phyloP scores from a whole-genome alignment of 2,888 invertebrate species.

The Buathra laborator region DNA sequence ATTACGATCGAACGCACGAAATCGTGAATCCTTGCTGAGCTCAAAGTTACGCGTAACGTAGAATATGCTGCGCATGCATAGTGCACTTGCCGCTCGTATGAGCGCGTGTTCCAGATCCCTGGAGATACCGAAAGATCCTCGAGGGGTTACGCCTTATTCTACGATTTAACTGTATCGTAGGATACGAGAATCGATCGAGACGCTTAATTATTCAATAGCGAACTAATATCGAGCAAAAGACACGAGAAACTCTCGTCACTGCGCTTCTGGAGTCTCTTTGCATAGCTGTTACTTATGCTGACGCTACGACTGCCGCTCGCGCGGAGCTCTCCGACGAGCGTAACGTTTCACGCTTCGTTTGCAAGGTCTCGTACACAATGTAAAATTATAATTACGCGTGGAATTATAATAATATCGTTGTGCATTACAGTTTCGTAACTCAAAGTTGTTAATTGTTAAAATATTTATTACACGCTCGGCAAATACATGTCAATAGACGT shows the following conservation, averaged over 20 bases:
- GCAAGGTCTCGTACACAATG: constrained; percentile 4
- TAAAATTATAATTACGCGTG: constrained; percentile 6
- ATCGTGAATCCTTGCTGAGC: constrained; percentile 38
- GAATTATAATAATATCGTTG: neutral
- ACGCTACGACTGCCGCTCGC: neutral
- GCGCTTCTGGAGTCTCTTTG: constrained; percentile 13
- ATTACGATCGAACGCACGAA: constrained; percentile 36
- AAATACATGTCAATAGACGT: neutral
- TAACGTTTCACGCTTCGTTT: constrained; percentile 9
- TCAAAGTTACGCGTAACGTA: neutral
- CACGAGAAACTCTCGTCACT: neutral
- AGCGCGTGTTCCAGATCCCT: constrained; percentile 53
- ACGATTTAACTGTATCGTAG: neutral
- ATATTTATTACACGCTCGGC: neutral
- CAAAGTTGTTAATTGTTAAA: neutral
- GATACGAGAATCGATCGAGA: constrained; percentile 27
- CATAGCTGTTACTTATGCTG: neutral
- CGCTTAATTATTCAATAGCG: constrained; percentile 10
- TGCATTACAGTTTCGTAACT: neutral
- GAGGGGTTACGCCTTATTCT: neutral
- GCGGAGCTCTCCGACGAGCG: neutral
- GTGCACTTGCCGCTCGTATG: constrained; percentile 31
- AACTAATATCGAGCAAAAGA: neutral
- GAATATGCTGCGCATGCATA: neutral
- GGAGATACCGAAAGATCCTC: constrained; percentile 39